Conservation (phyloP, 1,140 invertebrate species). For the Heliothis virescens region DNA sequence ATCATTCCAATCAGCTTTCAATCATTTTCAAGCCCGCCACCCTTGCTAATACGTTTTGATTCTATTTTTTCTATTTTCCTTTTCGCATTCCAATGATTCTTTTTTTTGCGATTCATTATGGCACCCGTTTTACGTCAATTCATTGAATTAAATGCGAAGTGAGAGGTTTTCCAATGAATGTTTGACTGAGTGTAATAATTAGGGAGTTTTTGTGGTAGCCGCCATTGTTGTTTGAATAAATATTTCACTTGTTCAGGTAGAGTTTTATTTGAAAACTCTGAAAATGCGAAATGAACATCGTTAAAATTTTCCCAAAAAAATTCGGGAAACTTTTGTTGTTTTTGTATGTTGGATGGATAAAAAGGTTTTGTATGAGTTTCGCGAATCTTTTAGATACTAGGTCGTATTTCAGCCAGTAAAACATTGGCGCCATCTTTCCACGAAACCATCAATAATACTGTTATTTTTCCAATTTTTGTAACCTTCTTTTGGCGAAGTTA, state of each 20-base stretch:
- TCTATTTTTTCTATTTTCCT: slow-evolving; percentile 5
- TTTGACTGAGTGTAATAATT: slow-evolving; percentile 19
- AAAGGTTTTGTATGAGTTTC: no score
- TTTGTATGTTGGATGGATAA: no score
- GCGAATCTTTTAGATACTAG: no score
- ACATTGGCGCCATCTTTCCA: no score
- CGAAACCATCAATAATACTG: no score
- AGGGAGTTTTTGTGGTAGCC: not conserved
- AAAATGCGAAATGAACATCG: no score
- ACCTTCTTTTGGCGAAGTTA: no score
- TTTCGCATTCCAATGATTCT: not conserved
- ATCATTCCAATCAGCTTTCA: slow-evolving; percentile 44
- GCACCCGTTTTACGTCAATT: slow-evolving; percentile 16
- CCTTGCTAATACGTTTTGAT: slow-evolving; percentile 21
- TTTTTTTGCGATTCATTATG: no score
- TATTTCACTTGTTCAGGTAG: slow-evolving; percentile 2
- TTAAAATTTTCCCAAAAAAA: no score
- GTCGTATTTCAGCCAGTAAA: no score
- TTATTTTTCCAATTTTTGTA: no score
- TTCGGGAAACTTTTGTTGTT: no score
- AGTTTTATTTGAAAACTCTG: not conserved
- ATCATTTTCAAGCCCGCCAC: slow-evolving; percentile 30
- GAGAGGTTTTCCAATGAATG: slow-evolving; percentile 6
- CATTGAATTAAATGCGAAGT: not conserved
- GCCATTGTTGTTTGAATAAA: not conserved